Percentiles rank a stretch among this genome's conserved stretches.
phyloP scores from a whole-genome alignment of 2,888 invertebrate species.

The Ceratothoa steindachneri region DNA sequence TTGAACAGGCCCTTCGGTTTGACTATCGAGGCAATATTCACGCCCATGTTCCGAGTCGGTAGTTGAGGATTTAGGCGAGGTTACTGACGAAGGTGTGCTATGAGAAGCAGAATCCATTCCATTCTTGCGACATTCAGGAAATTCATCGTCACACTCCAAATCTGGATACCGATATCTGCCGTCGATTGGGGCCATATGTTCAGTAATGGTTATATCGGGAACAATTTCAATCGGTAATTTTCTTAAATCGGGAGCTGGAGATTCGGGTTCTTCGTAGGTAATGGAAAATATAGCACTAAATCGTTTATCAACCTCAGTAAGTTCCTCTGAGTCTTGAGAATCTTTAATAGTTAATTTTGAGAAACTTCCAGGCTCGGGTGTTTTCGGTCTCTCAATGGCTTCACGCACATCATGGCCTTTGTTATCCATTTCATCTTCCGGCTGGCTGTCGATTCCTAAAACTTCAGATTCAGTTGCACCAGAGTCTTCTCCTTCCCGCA shows the following conservation, averaged over 20 bases:
- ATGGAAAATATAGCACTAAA: slow-evolving; percentile 47
- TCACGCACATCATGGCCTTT: slow-evolving; percentile 54
- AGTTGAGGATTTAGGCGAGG: slow-evolving; percentile 58
- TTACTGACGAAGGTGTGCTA: slow-evolving; percentile 61
- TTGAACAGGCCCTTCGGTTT: slow-evolving; percentile 20
- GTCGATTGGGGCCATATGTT: slow-evolving; percentile 59
- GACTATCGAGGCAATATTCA: slow-evolving; percentile 44
- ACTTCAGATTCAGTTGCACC: slow-evolving; percentile 52
- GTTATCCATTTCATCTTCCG: slow-evolving; percentile 57
- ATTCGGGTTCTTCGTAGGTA: slow-evolving; percentile 42
- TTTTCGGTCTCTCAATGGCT: slow-evolving; percentile 58
- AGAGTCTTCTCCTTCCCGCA: slow-evolving; percentile 51
- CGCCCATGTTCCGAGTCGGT: slow-evolving; percentile 60
- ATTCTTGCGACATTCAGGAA: slow-evolving; percentile 40
- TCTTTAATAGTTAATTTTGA: slow-evolving; percentile 47
- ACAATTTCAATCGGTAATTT: slow-evolving; percentile 53
- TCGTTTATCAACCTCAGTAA: slow-evolving; percentile 53
- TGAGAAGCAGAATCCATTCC: slow-evolving; percentile 15
- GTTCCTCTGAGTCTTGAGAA: slow-evolving; percentile 54
- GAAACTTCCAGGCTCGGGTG: slow-evolving; percentile 57
- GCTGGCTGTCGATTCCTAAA: slow-evolving; percentile 49
- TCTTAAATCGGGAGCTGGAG: neutral
- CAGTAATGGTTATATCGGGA: slow-evolving; percentile 63
- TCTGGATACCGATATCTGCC: slow-evolving; percentile 56
- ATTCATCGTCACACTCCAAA: slow-evolving; percentile 55